A percentile compares a stretch with the other conserved stretches of the same genome.
phyloP scores from a whole-genome alignment of 2,888 invertebrate genomes.

The Brachycybe producta region DNA sequence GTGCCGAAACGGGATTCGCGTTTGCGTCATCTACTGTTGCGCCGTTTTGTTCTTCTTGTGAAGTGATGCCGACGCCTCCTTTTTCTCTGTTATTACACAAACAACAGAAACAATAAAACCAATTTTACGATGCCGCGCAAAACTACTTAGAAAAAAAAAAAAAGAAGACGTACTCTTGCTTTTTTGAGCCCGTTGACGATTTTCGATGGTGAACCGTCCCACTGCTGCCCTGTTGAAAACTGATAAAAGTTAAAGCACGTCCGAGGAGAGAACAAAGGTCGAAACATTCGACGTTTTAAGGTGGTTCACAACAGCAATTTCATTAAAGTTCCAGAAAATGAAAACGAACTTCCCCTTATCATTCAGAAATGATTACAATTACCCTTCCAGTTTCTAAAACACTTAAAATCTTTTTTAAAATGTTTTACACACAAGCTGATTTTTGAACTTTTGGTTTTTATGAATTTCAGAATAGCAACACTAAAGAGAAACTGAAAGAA shows the following conservation, averaged over 20 bases:
- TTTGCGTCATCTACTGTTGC: constrained; percentile 13
- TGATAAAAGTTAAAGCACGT: constrained; percentile 16
- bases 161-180: constrained; percentile 27
- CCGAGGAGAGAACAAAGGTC: constrained; percentile 2
- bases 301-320: constrained; percentile 18
- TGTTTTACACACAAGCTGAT: no score
- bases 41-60: constrained; percentile 15
- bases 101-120: neutral
- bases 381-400: no score
- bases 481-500: no score
- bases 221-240: constrained; percentile 68
- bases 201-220: constrained; percentile 40
- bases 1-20: no score
- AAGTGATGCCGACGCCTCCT: constrained; percentile 13
- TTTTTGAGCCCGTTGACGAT: constrained; percentile 32
- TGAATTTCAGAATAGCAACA: no score
- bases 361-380: no score
- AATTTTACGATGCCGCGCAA: neutral
- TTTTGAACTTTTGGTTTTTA: no score
- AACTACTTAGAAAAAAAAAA: neutral
- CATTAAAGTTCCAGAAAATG: no score
- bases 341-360: no score
- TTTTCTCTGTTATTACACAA: constrained; percentile 15
- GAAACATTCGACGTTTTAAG: constrained; percentile 17
- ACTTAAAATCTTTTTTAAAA: no score